These are phyloP conservation scores for Gonioctena quinquepunctata DNA, from an alignment of 1,140 invertebrate species.

Conservation along the genomic window DNA sequence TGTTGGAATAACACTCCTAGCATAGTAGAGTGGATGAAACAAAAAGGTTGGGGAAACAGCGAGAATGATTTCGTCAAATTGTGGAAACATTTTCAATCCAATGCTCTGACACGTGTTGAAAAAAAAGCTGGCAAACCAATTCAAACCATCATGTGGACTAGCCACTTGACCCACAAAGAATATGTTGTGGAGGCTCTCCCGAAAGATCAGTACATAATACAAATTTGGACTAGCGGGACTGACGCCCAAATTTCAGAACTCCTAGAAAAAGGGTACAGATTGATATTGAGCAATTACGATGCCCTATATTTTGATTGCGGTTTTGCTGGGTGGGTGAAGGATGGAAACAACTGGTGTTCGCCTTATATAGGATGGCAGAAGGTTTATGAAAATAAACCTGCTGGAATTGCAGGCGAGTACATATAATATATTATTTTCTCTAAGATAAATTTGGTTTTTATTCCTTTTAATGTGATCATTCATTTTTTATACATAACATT, in stretches of 20 bases:
- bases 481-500: no score
- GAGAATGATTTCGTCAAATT: conserved; percentile 70
- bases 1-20: conserved; percentile 77
- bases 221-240: conserved; percentile 74
- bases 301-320: conserved; percentile 84
- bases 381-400: conserved; percentile 77
- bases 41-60: conserved; percentile 62
- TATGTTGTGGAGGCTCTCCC: conserved; percentile 70
- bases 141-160: conserved; percentile 81
- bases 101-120: conserved; percentile 66
- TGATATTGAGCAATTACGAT: conserved; percentile 86
- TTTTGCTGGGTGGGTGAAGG: conserved; percentile 66
- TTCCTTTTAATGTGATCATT: no score
- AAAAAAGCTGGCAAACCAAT: conserved; percentile 60
- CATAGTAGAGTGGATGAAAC: conserved; percentile 73
- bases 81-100: conserved; percentile 77
- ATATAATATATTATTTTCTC: no score
- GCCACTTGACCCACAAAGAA: conserved; percentile 70
- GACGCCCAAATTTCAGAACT: conserved; percentile 69
- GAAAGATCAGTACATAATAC: conserved; percentile 74
- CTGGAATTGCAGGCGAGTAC: conserved; percentile 61
- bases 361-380: conserved; percentile 89
- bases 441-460: no score
- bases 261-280: conserved; percentile 68
- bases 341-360: conserved; percentile 82